Evolutionary conservation across 2,888 invertebrate genomes (phyloP).

Genomic region (Euphydryas editha): DNA sequence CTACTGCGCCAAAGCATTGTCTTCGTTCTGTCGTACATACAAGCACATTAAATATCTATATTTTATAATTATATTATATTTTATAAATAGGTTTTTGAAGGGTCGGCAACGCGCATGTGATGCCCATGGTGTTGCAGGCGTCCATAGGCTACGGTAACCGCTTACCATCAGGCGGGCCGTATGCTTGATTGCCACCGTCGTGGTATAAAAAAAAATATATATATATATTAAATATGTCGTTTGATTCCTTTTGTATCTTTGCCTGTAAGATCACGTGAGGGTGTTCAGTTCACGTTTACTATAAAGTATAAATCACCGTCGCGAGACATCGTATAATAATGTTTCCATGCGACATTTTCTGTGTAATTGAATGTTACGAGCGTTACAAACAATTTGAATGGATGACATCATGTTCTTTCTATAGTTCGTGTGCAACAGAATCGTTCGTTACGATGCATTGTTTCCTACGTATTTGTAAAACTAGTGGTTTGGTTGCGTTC

Average conservation of each 20-base stretch:
- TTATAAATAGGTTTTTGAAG: too few species aligned
- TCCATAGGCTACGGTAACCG: too few species aligned
- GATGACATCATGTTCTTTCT: slow-evolving; percentile 12
- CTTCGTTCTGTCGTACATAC: too few species aligned
- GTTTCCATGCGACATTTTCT: slow-evolving; percentile 33
- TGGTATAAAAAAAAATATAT: too few species aligned
- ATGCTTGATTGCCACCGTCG: too few species aligned
- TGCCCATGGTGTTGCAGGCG: too few species aligned
- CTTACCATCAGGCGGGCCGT: too few species aligned
- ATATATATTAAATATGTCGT: too few species aligned
- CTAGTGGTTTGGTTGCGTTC: not conserved
- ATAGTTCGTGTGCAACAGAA: not conserved
- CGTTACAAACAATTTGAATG: not conserved
- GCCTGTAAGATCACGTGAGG: not conserved
- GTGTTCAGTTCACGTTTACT: slow-evolving; percentile 7
- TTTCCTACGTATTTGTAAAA: not conserved
- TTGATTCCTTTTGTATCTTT: not conserved
- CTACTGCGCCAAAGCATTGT: too few species aligned
- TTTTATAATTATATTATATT: too few species aligned
- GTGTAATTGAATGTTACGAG: slow-evolving; percentile 15
- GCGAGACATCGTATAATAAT: slow-evolving; percentile 10
- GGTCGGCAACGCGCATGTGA: too few species aligned
- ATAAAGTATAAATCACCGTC: slow-evolving; percentile 24
- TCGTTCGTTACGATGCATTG: not conserved
- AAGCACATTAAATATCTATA: too few species aligned